Conservation (phyloP, 2,113 vertebrate genomes). For the Pygoscelis antarcticus region DNA sequence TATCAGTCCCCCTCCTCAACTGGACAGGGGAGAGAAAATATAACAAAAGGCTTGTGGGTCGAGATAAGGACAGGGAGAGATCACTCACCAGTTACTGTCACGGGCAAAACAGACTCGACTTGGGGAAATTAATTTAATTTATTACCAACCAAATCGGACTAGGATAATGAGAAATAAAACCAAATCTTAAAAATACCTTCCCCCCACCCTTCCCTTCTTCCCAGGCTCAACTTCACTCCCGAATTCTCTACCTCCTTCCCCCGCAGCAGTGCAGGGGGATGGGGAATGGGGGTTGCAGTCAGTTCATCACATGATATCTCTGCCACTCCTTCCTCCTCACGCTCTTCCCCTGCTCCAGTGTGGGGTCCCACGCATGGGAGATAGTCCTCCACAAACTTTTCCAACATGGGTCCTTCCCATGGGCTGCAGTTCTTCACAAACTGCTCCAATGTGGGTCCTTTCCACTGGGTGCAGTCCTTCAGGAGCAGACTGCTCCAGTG, state of each 20-base stretch:
- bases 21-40: neutral
- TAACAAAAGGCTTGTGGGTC: fast-evolving
- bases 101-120: neutral
- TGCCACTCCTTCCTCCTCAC: neutral
- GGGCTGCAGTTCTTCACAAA: no score
- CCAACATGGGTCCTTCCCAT: no score
- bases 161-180: neutral
- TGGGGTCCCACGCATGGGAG: neutral
- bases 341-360: neutral
- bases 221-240: no score
- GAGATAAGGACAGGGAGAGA: neutral
- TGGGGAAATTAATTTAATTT: neutral
- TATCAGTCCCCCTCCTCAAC: neutral
- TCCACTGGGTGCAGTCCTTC: neutral
- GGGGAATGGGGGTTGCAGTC: neutral
- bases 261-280: fast-evolving
- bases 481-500: neutral
- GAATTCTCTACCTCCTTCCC: neutral
- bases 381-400: neutral
- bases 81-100: no score
- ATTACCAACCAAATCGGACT: neutral
- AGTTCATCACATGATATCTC: no score
- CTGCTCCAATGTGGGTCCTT: no score
- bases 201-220: neutral
- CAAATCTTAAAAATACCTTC: neutral